Evolutionary conservation across 2,797 vertebrate genomes (phyloP), one percentile per base, ranked within the genome.

Genomic region (Muraenolepis orangiensis): DNA sequence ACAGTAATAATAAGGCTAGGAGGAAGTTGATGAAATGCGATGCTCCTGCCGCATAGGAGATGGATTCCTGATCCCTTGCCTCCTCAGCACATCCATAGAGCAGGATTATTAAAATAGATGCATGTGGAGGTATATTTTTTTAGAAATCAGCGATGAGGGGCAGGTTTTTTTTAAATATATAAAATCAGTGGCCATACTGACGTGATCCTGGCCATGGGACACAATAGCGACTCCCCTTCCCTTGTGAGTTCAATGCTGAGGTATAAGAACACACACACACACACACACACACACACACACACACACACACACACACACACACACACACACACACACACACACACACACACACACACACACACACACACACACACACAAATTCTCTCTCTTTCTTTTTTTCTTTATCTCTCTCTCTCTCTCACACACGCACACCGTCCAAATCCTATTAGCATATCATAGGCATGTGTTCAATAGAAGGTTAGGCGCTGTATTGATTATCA

Each of bases 51-150:
- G 80, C 80, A 78, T 72, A 76, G 66, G 69, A 81, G 74, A 85
- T 78, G 67, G 74, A 80, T 84, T 88, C 86, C 69, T 87, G 80
- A 85, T 85, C 76, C 78, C 40, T 72, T 75, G 66, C 72, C 51
- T 87, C 76, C 76, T 85, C 74, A 67, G 80, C 79, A 87, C 61
- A 88, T 85, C 79, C 86, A 70, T 78, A 88, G 87, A 81, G 79
- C 57, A 77, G 72, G 70, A 83, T 87, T 81, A 80, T 81, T 88
- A 32, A 83, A 85, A 81, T 75, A 83, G 81, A 88, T 77, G 36
- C 36, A 10, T 29, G 13, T 7, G 64, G 26, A 4, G 20, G 8
- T 64, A 26, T 46, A 16, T 46, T 12, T 23, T 26, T 64, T 64
- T 64, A 23, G 26, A 64, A 12, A 26, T 26, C 57, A 26, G 23